These are phyloP conservation scores for Etheostoma perlongum DNA, from an alignment of 2,797 vertebrate genomes.

Conservation along the genomic window DNA sequence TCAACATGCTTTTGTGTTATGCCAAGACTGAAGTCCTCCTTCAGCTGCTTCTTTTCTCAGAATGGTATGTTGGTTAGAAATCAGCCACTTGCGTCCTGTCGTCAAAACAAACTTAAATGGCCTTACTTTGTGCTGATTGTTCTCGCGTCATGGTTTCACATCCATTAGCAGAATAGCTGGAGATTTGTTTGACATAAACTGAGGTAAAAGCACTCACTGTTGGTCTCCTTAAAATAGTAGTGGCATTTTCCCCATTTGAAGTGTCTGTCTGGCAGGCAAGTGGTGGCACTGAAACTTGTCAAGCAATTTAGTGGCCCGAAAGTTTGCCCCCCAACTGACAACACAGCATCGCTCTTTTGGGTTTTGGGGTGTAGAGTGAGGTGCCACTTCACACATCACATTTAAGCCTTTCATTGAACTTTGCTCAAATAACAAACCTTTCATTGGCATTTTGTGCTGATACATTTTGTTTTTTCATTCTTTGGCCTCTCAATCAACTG, in stretches of 20 bases:
- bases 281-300: constrained; percentile 64
- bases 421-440: constrained; percentile 50
- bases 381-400: constrained; percentile 44
- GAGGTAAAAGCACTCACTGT: constrained; percentile 77
- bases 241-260: constrained; percentile 58
- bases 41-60: constrained; percentile 37
- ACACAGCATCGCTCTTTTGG: constrained; percentile 18
- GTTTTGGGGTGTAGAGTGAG: constrained; percentile 33
- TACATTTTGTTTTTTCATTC: constrained; percentile 25
- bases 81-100: constrained; percentile 56
- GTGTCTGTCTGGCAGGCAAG: constrained; percentile 71
- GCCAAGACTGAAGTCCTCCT: constrained; percentile 28
- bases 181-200: constrained; percentile 82
- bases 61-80: constrained; percentile 50
- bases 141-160: constrained; percentile 77
- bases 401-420: constrained; percentile 55
- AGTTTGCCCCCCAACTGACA: constrained; percentile 54
- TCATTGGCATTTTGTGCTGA: constrained; percentile 7
- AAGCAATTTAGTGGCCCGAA: constrained; percentile 68
- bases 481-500: constrained; percentile 14
- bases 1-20: constrained; percentile 32
- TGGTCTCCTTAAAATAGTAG: constrained; percentile 75
- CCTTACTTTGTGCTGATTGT: constrained; percentile 77
- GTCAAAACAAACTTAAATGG: constrained; percentile 76
- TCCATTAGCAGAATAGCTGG: constrained; percentile 78